Percentiles rank a stretch among this genome's conserved stretches.
Conservation (phyloP, 1,140 invertebrate genomes). For the Propsilocerus akamusi region DNA sequence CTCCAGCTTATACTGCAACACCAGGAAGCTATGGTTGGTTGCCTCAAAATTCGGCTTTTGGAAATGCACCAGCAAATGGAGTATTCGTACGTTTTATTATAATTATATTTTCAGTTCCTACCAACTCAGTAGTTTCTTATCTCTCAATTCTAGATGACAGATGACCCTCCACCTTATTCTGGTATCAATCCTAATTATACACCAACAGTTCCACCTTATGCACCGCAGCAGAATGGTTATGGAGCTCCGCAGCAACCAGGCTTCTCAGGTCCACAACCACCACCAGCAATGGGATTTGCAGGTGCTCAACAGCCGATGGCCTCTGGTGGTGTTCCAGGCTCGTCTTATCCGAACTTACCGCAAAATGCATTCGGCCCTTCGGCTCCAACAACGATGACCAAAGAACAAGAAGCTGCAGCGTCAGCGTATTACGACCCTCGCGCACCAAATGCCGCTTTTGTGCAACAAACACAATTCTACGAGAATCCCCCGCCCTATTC, state of each 20-base stretch:
- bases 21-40: slow-evolving; percentile 84
- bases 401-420: neutral
- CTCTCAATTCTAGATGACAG: neutral
- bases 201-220: neutral
- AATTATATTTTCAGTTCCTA: slow-evolving; percentile 24
- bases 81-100: slow-evolving; percentile 85
- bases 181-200: neutral
- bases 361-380: neutral
- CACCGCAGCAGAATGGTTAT: neutral
- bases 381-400: neutral
- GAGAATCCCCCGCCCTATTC: neutral
- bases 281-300: neutral
- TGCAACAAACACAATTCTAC: neutral
- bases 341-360: neutral
- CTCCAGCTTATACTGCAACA: slow-evolving; percentile 70
- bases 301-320: neutral
- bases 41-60: slow-evolving; percentile 56
- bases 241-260: neutral
- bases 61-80: slow-evolving; percentile 50
- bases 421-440: neutral
- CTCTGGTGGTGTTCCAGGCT: too few relatives aligned
- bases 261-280: too few relatives aligned
- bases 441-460: neutral
- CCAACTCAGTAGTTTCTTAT: neutral
- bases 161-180: neutral